Percentiles rank a stretch among this genome's conserved stretches.
These are phyloP conservation scores for Lepidurus apus DNA, from an alignment of 1,140 invertebrate genomes.

Conservation along the genomic window DNA sequence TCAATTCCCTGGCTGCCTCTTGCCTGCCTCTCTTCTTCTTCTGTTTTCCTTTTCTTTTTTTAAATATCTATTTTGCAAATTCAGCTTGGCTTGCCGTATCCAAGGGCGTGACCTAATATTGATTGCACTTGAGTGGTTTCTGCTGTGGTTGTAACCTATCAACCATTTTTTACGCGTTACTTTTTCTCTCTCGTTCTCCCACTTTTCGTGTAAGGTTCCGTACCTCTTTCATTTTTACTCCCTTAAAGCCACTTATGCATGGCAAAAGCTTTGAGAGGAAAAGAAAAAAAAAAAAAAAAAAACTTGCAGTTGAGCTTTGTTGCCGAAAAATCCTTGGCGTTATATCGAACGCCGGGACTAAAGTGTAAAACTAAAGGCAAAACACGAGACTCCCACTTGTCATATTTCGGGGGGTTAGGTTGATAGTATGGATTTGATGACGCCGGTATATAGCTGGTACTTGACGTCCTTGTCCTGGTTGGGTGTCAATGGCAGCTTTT, in stretches of 20 bases:
- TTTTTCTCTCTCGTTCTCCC: not conserved
- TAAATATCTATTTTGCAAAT: not conserved
- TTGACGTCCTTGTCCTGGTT: not conserved
- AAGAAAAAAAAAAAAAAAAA: not conserved
- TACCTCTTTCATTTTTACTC: conserved; percentile 4
- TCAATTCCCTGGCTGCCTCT: not conserved
- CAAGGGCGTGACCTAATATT: conserved; percentile 14
- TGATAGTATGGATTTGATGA: conserved; percentile 15
- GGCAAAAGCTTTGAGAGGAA: not conserved
- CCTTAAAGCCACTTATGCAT: not conserved
- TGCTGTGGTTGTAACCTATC: conserved; percentile 9
- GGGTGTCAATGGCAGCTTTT: conserved; percentile 1
- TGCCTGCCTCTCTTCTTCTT: not conserved
- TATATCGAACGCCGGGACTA: not conserved
- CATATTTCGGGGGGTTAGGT: not conserved
- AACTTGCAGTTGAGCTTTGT: too few relatives aligned
- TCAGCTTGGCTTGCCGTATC: not conserved
- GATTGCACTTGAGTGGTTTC: conserved; percentile 3
- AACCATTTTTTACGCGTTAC: not conserved
- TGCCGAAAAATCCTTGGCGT: not conserved
- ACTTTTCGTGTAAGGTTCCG: not conserved
- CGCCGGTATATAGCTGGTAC: not conserved
- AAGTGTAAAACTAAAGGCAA: not conserved
- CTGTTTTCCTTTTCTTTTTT: not conserved
- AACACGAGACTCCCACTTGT: not conserved